phyloP scores from a whole-genome alignment of 2,888 invertebrate species.

The Plagiodera versicolora region DNA sequence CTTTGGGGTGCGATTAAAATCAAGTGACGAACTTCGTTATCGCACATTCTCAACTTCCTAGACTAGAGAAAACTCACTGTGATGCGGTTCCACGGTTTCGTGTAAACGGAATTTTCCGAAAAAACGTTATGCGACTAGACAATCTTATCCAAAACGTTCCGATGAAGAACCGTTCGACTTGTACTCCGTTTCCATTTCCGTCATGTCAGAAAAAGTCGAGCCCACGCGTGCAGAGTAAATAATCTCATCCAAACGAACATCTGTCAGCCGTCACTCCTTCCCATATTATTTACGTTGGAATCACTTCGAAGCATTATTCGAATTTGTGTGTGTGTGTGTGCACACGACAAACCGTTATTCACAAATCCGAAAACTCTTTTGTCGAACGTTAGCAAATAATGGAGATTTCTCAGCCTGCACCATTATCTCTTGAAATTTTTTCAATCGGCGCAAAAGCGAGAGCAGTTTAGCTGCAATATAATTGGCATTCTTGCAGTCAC shows the following conservation, averaged over 20 bases:
- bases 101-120: too few relatives aligned
- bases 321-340: background rate
- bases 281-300: background rate
- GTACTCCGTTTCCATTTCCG: background rate
- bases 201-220: background rate
- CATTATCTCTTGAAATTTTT: background rate
- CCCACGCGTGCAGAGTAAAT: background rate
- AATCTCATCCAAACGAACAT: background rate
- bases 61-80: too few relatives aligned
- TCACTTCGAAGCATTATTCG: background rate
- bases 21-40: too few relatives aligned
- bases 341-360: background rate
- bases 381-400: background rate
- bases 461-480: background rate
- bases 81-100: too few relatives aligned
- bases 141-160: background rate
- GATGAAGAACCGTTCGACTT: background rate
- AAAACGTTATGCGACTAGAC: too few relatives aligned
- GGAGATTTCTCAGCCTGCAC: background rate
- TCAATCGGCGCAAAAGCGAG: background rate
- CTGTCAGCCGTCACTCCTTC: background rate
- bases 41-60: too few relatives aligned
- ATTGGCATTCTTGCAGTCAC: constrained; percentile 61
- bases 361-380: background rate
- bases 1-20: too few relatives aligned